Conservation (phyloP, 2,888 invertebrate genomes). For the Oscheius sp. region DNA sequence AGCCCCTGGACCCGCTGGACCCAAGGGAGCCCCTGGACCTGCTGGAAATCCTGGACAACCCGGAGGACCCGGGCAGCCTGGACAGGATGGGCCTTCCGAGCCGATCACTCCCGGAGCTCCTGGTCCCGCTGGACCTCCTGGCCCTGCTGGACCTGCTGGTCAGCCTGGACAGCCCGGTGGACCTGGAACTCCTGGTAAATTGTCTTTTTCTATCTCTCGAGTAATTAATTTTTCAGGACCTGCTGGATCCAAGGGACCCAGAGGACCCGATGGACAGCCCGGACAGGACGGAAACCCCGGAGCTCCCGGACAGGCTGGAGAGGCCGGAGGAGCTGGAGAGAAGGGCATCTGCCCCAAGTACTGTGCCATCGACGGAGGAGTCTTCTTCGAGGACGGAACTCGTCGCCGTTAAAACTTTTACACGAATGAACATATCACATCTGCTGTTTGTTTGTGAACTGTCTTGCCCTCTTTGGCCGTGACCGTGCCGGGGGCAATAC, state of each 20-base stretch:
- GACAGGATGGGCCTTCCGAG: conserved; percentile 51
- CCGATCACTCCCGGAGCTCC: conserved; percentile 48
- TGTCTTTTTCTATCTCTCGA: conserved; percentile 28
- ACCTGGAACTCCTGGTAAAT: conserved; percentile 35
- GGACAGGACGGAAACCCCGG: conserved; percentile 41
- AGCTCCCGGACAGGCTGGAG: conserved; percentile 41
- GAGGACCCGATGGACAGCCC: conserved; percentile 38
- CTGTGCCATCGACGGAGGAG: conserved; percentile 64
- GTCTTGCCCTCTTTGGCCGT: too few species aligned
- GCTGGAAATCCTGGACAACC: conserved; percentile 49
- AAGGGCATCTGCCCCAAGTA: conserved; percentile 66
- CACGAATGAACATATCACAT: too few species aligned
- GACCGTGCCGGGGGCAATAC: too few species aligned
- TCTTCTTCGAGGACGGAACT: conserved; percentile 73
- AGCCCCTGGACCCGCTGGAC: conserved; percentile 61
- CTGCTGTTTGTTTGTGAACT: too few species aligned
- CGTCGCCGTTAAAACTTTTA: conserved; percentile 46
- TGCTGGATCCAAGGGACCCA: conserved; percentile 40
- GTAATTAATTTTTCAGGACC: conserved; percentile 60
- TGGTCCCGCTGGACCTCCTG: conserved; percentile 42
- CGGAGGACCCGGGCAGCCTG: conserved; percentile 39
- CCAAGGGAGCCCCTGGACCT: conserved; percentile 57
- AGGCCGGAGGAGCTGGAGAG: conserved; percentile 49
- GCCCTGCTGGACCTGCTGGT: conserved; percentile 42
- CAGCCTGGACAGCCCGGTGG: conserved; percentile 36